Conservation (phyloP, 1,140 invertebrate genomes). For the Dendroctonus ponderosae region DNA sequence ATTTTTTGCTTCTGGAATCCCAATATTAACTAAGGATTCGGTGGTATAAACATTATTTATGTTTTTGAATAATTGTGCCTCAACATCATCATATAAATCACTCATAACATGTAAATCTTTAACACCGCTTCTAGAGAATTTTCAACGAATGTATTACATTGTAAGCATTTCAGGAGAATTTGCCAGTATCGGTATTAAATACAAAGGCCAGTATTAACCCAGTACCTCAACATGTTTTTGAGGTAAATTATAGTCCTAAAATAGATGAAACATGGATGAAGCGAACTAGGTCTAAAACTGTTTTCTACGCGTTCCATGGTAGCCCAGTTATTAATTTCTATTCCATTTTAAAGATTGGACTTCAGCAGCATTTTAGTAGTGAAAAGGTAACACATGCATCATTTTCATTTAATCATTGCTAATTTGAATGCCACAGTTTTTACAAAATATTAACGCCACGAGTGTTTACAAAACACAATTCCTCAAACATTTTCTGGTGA, state of each 20-base stretch:
- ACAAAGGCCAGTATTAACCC: constrained; percentile 10
- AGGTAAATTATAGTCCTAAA: constrained; percentile 56
- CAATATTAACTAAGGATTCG: constrained; percentile 23
- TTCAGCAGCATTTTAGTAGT: constrained; percentile 69
- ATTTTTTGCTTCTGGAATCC: constrained; percentile 36
- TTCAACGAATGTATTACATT: neutral
- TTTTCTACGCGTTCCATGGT: constrained; percentile 74
- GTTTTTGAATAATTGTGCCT: neutral
- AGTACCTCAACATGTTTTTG: constrained; percentile 65
- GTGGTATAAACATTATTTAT: constrained; percentile 19
- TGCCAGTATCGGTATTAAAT: constrained; percentile 22
- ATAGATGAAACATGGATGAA: constrained; percentile 61
- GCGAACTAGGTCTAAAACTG: constrained; percentile 55
- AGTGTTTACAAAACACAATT: too few species aligned
- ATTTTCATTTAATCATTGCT: too few species aligned
- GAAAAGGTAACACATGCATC: constrained; percentile 30
- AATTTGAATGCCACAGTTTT: too few species aligned
- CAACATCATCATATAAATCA: neutral
- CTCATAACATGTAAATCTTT: neutral
- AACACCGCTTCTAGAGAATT: neutral
- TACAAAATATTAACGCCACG: too few species aligned
- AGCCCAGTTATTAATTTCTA: constrained; percentile 79
- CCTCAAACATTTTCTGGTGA: too few species aligned
- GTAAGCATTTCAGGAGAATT: constrained; percentile 14
- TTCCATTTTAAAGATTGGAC: constrained; percentile 75